A percentile compares a stretch with the other conserved stretches of the same genome.
Conservation (phyloP, 2,113 vertebrate species). For the Synodontis membranacea region DNA sequence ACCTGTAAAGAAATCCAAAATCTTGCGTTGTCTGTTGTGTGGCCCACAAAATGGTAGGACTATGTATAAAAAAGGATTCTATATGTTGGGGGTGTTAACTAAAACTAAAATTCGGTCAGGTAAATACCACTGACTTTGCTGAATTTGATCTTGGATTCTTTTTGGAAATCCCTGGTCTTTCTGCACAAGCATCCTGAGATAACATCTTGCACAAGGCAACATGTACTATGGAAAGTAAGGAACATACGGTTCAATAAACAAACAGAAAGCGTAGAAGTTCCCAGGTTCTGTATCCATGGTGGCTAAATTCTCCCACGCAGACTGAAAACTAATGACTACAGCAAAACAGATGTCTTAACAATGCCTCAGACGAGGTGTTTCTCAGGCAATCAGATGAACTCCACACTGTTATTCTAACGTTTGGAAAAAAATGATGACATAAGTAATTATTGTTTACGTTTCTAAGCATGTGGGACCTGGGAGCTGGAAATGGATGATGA, state of each 20-base stretch:
- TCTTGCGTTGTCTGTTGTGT: neutral
- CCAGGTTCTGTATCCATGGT: neutral
- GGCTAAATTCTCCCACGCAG: neutral
- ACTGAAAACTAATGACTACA: slow-evolving; percentile 5
- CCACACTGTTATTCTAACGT: neutral
- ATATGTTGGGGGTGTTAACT: neutral
- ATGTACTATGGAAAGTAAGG: neutral
- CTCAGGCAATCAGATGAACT: neutral
- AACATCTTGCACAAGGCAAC: slow-evolving; percentile 3
- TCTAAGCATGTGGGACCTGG: neutral
- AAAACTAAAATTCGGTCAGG: neutral
- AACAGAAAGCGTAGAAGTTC: slow-evolving; percentile 12
- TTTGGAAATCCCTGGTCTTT: neutral
- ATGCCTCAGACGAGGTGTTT: neutral
- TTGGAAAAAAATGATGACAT: neutral
- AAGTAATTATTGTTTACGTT: neutral
- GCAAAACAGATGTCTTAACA: neutral
- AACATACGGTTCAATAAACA: neutral
- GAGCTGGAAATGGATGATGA: slow-evolving; percentile 5
- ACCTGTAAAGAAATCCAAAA: neutral
- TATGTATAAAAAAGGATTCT: neutral
- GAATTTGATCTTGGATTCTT: neutral
- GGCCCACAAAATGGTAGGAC: neutral
- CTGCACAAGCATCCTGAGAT: neutral
- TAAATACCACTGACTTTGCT: neutral